Conservation (phyloP, 2,797 vertebrate species). For the Sandelia bainsii region DNA sequence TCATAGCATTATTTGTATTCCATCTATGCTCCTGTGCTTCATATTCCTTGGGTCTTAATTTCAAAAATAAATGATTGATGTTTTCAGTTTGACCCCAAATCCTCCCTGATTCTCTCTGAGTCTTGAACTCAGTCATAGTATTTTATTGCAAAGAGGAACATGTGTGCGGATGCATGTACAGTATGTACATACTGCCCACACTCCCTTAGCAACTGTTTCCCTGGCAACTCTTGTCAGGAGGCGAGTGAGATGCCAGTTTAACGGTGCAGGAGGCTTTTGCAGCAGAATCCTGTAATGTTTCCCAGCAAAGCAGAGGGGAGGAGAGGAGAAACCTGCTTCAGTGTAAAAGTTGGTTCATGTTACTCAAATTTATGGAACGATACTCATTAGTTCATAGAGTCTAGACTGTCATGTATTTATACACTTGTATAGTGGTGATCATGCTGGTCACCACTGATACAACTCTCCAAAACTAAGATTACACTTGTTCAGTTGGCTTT, state of each 20-base stretch:
- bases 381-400: neutral
- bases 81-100: constrained; percentile 9
- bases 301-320: constrained; percentile 36
- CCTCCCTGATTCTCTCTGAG: constrained; percentile 8
- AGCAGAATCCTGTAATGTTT: constrained; percentile 56
- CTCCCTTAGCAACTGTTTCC: constrained; percentile 83
- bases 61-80: constrained; percentile 11
- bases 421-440: no score
- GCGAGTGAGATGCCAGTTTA: constrained; percentile 69
- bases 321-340: constrained; percentile 16
- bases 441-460: no score
- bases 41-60: constrained; percentile 4
- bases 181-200: constrained; percentile 59
- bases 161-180: constrained; percentile 1
- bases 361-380: neutral
- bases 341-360: neutral
- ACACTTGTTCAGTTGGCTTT: no score
- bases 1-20: neutral
- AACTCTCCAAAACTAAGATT: no score
- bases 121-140: constrained; percentile 51
- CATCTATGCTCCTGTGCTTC: neutral
- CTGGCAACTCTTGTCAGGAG: constrained; percentile 79
- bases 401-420: neutral
- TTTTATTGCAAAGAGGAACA: constrained; percentile 56
- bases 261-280: constrained; percentile 59